These are phyloP conservation scores for Noturus placidus DNA, from an alignment of 2,113 vertebrate species.

Conservation along the genomic window DNA sequence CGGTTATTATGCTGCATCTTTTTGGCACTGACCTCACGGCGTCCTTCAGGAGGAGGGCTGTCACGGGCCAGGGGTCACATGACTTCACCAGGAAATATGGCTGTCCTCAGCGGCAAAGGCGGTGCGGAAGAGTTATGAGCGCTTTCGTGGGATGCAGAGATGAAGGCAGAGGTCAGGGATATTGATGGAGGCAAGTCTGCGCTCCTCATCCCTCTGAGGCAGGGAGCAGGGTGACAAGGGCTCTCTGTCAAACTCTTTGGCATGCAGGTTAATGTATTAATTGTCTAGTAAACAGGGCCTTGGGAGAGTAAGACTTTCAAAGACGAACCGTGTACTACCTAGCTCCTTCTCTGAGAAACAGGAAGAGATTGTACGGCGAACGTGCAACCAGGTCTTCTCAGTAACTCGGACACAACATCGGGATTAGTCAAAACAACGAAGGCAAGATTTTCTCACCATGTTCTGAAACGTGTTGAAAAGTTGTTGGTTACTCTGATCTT, in stretches of 20 bases:
- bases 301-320: constrained; percentile 14
- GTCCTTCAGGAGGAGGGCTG: constrained; percentile 42
- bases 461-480: background rate
- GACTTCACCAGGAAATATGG: constrained; percentile 50
- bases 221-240: constrained; percentile 35
- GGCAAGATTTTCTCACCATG: background rate
- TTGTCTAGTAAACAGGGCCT: constrained; percentile 50
- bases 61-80: constrained; percentile 43
- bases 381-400: background rate
- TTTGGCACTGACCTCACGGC: constrained; percentile 36
- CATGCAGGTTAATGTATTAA: constrained; percentile 52
- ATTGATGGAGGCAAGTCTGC: constrained; percentile 42
- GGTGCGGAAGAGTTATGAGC: constrained; percentile 43
- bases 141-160: constrained; percentile 41
- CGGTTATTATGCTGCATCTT: constrained; percentile 9
- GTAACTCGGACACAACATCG: background rate
- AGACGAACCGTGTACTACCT: background rate
- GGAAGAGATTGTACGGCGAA: background rate
- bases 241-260: constrained; percentile 47
- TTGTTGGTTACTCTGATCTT: background rate
- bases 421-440: background rate
- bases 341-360: background rate
- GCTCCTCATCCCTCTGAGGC: constrained; percentile 40
- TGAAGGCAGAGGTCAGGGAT: constrained; percentile 49
- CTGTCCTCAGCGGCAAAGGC: constrained; percentile 42